Percentiles rank a stretch among this genome's conserved stretches.
These are phyloP conservation scores for Callorhinus ursinus DNA, from an alignment of 2,113 vertebrate species.

Conservation along the genomic window DNA sequence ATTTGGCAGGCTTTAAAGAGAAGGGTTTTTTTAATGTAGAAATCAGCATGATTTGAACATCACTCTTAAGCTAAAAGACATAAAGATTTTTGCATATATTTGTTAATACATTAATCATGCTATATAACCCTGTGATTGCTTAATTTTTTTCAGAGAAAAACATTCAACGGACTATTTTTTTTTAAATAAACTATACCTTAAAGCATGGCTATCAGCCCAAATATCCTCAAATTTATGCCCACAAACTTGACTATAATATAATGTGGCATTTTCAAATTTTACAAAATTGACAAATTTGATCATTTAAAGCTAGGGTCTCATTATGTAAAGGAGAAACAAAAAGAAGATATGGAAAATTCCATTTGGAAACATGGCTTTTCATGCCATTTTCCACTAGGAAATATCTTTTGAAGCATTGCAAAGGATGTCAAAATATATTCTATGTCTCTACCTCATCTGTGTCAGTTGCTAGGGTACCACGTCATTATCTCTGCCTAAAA, in stretches of 20 bases:
- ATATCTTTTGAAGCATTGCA: neutral
- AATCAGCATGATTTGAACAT: neutral
- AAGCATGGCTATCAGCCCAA: neutral
- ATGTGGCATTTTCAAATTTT: neutral
- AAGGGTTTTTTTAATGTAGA: neutral
- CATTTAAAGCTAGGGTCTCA: neutral
- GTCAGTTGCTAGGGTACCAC: neutral
- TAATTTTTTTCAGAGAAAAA: neutral
- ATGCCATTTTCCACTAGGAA: neutral
- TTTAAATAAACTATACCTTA: neutral
- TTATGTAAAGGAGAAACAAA: neutral
- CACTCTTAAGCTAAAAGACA: neutral
- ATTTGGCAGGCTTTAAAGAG: neutral
- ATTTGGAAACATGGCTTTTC: neutral
- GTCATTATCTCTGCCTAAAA: neutral
- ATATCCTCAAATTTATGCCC: neutral
- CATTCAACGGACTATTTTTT: neutral
- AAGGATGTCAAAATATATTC: neutral
- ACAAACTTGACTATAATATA: neutral
- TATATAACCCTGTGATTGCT: neutral
- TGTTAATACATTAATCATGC: neutral
- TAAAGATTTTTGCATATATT: constrained; percentile 4
- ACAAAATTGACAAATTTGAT: neutral
- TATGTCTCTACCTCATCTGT: neutral
- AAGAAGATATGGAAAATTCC: neutral